Percentiles rank a stretch among this genome's conserved stretches.
These are phyloP conservation scores for Solea senegalensis DNA, from an alignment of 2,113 vertebrate species.

Conservation along the genomic window DNA sequence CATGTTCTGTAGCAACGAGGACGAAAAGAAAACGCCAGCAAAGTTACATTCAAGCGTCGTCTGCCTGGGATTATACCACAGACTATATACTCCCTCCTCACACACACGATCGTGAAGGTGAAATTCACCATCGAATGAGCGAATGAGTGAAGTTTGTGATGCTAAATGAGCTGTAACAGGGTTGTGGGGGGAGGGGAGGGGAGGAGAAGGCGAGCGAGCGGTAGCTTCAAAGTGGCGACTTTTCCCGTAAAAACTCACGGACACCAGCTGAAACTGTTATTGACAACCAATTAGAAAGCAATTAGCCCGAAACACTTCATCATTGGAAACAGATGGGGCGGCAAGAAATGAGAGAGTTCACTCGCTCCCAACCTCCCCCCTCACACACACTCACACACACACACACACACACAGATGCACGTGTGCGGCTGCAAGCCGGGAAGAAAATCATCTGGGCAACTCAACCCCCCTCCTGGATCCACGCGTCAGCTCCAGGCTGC, in stretches of 20 bases:
- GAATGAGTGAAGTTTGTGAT: constrained; percentile 31
- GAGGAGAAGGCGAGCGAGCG: constrained; percentile 2
- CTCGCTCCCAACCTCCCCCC: constrained; percentile 35
- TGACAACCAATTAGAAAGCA: constrained; percentile 83
- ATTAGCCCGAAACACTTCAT: constrained; percentile 74
- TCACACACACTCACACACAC: constrained; percentile 7
- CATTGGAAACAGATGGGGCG: constrained; percentile 79
- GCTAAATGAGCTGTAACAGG: constrained; percentile 25
- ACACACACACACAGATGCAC: constrained; percentile 14
- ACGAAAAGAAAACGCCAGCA: no score
- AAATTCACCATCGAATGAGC: constrained; percentile 41
- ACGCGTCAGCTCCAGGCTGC: constrained; percentile 14
- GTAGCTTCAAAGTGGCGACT: constrained; percentile 33
- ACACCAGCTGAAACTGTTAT: constrained; percentile 80
- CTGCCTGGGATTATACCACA: no score
- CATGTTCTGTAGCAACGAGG: no score
- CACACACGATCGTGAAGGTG: constrained; percentile 49
- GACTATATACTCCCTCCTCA: constrained; percentile 7
- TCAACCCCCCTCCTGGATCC: constrained; percentile 28
- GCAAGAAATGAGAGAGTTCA: constrained; percentile 55
- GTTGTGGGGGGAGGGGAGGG: not conserved
- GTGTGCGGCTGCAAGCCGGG: constrained; percentile 34
- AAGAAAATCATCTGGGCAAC: constrained; percentile 48
- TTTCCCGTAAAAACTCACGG: constrained; percentile 64
- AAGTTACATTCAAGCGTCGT: no score